A percentile compares a stretch with the other conserved stretches of the same genome.
These are phyloP conservation scores for Trematocara nigrifrons DNA, from an alignment of 2,113 vertebrate species.

Conservation along the genomic window DNA sequence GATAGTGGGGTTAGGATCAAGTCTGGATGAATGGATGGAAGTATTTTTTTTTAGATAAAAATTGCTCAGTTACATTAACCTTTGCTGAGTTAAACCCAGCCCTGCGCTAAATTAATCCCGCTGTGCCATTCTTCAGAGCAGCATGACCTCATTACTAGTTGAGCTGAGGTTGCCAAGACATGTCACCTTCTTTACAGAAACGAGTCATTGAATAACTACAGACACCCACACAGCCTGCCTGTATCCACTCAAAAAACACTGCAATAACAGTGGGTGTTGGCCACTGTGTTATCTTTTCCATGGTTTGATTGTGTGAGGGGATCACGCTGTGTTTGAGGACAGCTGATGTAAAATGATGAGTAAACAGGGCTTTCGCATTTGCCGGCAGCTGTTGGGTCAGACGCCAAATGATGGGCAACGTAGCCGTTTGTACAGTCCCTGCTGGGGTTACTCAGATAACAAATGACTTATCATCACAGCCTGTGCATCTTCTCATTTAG, in stretches of 20 bases:
- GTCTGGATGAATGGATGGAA: neutral
- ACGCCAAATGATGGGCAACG: conserved; percentile 30
- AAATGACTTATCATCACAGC: neutral
- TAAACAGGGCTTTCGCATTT: conserved; percentile 37
- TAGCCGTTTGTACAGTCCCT: conserved; percentile 22
- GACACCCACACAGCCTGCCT: neutral
- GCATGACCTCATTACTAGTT: conserved; percentile 17
- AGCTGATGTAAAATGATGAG: conserved; percentile 39
- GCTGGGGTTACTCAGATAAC: conserved; percentile 36
- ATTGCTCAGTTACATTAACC: neutral
- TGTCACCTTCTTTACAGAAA: conserved; percentile 8
- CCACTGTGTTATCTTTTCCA: neutral
- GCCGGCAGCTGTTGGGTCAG: conserved; percentile 21
- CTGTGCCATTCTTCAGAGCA: conserved; percentile 3
- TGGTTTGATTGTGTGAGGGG: neutral
- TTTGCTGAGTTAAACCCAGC: neutral
- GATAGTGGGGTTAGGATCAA: neutral
- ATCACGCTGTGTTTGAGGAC: conserved; percentile 44
- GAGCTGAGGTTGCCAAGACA: conserved; percentile 24
- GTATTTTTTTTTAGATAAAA: neutral
- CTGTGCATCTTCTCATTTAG: neutral
- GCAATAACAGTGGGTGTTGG: neutral
- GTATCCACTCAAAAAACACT: neutral
- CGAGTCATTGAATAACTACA: neutral
- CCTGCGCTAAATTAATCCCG: neutral